A percentile compares a stretch with the other conserved stretches of the same genome.
phyloP scores from a whole-genome alignment of 2,113 vertebrate species.

The Bubalus kerabau region DNA sequence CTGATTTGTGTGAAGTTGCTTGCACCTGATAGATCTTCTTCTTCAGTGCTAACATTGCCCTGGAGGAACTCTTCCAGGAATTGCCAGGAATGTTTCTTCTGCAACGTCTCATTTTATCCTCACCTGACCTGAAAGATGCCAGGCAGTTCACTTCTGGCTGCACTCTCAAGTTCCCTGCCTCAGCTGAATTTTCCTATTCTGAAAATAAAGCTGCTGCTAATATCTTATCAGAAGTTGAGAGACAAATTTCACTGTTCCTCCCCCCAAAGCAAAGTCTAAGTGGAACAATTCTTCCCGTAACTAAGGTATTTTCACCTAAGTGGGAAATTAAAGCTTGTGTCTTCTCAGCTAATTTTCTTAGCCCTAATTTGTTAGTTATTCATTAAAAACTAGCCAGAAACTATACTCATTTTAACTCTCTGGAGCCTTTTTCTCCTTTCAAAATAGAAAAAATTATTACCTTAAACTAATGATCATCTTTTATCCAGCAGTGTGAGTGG shows the following conservation, averaged over 20 bases:
- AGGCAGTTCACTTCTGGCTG: neutral
- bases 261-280: neutral
- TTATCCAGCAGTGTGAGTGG: neutral
- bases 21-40: neutral
- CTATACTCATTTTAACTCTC: neutral
- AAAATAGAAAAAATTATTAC: neutral
- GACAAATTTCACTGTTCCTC: neutral
- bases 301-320: conserved; percentile 1
- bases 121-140: neutral
- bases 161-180: neutral
- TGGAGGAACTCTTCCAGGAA: neutral
- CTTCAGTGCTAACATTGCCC: neutral
- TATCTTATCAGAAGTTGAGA: neutral
- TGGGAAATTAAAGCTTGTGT: conserved; percentile 6
- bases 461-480: neutral
- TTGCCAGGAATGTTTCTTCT: neutral
- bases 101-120: neutral
- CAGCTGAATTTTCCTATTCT: neutral
- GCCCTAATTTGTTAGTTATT: neutral
- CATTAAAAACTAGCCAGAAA: conserved; percentile 30
- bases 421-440: neutral
- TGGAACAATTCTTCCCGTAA: neutral
- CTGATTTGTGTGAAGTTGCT: neutral
- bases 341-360: conserved; percentile 21
- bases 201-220: neutral